Evolutionary conservation across 2,797 vertebrate genomes (phyloP).

Genomic region (Gymnocypris eckloni): DNA sequence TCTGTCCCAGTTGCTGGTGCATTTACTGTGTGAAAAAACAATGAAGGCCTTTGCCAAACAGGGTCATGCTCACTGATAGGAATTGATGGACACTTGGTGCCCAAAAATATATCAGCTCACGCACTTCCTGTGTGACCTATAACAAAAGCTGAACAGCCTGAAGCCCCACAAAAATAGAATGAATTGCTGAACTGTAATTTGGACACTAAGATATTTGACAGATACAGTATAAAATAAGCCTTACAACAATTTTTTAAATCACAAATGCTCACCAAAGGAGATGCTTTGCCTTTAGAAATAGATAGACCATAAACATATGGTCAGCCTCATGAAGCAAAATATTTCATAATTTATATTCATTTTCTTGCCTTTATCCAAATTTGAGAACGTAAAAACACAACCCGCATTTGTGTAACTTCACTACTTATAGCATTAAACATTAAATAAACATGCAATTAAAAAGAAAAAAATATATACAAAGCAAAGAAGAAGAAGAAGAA

Average conservation of each 20-base stretch:
- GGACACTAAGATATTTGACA: background rate
- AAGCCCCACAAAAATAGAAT: background rate
- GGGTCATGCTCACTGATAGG: background rate
- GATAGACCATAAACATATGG: background rate
- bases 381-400: background rate
- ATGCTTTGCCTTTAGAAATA: background rate
- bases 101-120: background rate
- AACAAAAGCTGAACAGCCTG: background rate
- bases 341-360: background rate
- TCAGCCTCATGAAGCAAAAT: background rate
- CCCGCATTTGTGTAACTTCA: background rate
- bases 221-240: background rate
- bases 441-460: background rate
- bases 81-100: background rate
- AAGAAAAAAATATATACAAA: background rate
- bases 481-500: background rate
- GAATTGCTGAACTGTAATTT: background rate
- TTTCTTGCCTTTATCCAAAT: background rate
- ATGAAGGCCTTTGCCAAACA: background rate
- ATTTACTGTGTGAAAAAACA: background rate
- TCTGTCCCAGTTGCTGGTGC: background rate
- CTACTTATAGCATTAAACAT: background rate
- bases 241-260: background rate
- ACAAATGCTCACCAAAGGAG: background rate
- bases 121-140: conserved; percentile 5